These are phyloP conservation scores for Bursaphelenchus mucronatus DNA, from an alignment of 1,140 invertebrate genomes.

Conservation along the genomic window DNA sequence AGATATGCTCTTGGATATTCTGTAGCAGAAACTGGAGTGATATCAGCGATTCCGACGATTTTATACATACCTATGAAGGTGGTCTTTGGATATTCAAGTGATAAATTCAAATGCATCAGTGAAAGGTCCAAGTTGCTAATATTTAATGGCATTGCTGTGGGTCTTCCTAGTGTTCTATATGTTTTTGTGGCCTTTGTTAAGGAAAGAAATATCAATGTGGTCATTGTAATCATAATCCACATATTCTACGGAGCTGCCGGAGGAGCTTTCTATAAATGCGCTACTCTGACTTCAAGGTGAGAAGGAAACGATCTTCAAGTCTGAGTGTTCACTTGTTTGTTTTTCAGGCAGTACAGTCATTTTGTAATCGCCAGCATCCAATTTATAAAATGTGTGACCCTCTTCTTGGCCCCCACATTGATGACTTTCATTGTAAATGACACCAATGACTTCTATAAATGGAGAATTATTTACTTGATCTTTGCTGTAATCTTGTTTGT, in stretches of 20 bases:
- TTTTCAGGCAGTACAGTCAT: constrained; percentile 10
- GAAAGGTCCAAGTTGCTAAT: constrained; percentile 25
- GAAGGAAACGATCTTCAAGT: background rate
- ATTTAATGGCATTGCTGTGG: constrained; percentile 23
- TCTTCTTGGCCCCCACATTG: background rate
- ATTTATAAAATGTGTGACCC: constrained; percentile 10
- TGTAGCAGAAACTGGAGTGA: constrained; percentile 15
- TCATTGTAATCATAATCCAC: constrained; percentile 32
- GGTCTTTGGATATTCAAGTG: constrained; percentile 19
- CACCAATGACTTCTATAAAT: background rate
- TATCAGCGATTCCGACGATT: constrained; percentile 4
- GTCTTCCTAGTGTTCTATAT: constrained; percentile 12
- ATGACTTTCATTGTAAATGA: constrained; percentile 4
- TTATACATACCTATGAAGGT: constrained; percentile 21
- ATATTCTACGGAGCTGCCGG: constrained; percentile 25
- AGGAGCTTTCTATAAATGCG: constrained; percentile 46
- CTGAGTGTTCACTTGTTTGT: background rate
- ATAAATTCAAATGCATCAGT: constrained; percentile 21
- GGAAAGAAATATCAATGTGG: constrained; percentile 15
- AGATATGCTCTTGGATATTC: constrained; percentile 16
- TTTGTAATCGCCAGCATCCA: constrained; percentile 12
- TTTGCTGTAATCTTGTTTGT: constrained; percentile 2
- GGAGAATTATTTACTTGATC: constrained; percentile 6
- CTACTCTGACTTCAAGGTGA: constrained; percentile 15
- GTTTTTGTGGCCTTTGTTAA: constrained; percentile 17